Evolutionary conservation across 2,797 vertebrate species (phyloP), one percentile per base, ranked within the genome.

Genomic region (Euthynnus affinis): DNA sequence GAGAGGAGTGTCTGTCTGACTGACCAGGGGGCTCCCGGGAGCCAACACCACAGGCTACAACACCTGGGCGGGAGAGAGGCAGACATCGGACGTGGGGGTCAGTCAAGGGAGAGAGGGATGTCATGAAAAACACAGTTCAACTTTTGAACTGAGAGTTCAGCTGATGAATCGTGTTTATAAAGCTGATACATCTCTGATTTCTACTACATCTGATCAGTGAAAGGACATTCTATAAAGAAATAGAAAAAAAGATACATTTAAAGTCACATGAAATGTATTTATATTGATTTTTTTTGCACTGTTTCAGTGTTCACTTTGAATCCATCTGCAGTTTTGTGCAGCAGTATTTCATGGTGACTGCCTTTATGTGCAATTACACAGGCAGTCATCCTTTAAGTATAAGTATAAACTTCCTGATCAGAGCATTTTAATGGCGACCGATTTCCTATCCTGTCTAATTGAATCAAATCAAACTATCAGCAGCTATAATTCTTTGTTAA

Each of bases 21-120:
- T 84, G 91, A 89, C 89, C 71, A 25, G 68, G 61, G 80, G 83
- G 83, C 81, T 76, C 62, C 61, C 6, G 58, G 77, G 77, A 88
- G 88, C 67, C 73, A 82, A 60, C 80, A 71, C 91, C 71, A 70
- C 76, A 78, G 92, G 92, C 86, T 81, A 70, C 53, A 88, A 74
- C 91, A 91, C 92, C 86, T 91, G 88, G 89, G 71, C 20, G 8
- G 8, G 60, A 65, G 62, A 69, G 71, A 56, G 63, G 56, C 78
- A 71, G 76, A 71, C 66, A 65, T 64, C 3, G 7, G 77, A 74
- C 66, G 62, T 64, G 3, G 7, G 34, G 81, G 84, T 86, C 82
- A 83, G 64, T 71, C 55, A 65, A 83, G 65, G 57, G 69, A 84
- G 71, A 69, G 58, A 62, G 40, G 34, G 44, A 59, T 58, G 77